A percentile compares a stretch with the other conserved stretches of the same genome.
phyloP scores from a whole-genome alignment of 92 coral and sea anemone species.

The Meandrina meandrites region DNA sequence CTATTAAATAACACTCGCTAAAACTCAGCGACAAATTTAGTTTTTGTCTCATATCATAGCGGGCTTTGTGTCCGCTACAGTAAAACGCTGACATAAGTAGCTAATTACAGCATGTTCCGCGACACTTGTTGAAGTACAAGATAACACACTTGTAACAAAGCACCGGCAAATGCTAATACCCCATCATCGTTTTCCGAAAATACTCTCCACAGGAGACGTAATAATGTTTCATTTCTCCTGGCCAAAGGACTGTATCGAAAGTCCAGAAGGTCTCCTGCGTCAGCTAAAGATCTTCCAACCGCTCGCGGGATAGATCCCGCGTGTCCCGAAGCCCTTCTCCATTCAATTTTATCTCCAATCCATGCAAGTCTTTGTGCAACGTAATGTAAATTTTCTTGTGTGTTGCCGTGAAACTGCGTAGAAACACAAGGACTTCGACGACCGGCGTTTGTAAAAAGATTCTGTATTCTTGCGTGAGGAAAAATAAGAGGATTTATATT shows the following conservation, averaged over 20 bases:
- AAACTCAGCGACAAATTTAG: background rate
- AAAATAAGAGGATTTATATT: background rate
- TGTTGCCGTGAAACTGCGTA: conserved; percentile 3
- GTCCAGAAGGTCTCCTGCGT: conserved; percentile 27
- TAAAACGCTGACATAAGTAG: background rate
- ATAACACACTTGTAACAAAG: conserved; percentile 10
- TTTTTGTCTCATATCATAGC: background rate
- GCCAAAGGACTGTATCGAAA: background rate
- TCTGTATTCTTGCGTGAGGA: background rate
- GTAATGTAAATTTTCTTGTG: background rate
- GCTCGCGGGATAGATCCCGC: background rate
- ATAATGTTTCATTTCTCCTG: conserved; percentile 13
- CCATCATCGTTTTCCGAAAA: conserved; percentile 17
- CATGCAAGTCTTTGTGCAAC: conserved; percentile 35
- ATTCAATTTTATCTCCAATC: conserved; percentile 61
- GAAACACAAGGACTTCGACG: background rate
- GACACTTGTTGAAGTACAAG: conserved; percentile 19
- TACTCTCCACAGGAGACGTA: conserved; percentile 25
- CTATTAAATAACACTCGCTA: background rate
- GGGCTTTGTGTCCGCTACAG: background rate
- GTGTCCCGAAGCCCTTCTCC: background rate
- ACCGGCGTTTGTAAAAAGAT: background rate
- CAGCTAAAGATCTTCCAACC: conserved; percentile 34
- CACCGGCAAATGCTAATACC: conserved; percentile 13
- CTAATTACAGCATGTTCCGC: conserved; percentile 9